Base-by-base conservation (phyloP, 30 jellyfish, hydroid and myxozoan species). In the Aurelia aurita region DNA sequence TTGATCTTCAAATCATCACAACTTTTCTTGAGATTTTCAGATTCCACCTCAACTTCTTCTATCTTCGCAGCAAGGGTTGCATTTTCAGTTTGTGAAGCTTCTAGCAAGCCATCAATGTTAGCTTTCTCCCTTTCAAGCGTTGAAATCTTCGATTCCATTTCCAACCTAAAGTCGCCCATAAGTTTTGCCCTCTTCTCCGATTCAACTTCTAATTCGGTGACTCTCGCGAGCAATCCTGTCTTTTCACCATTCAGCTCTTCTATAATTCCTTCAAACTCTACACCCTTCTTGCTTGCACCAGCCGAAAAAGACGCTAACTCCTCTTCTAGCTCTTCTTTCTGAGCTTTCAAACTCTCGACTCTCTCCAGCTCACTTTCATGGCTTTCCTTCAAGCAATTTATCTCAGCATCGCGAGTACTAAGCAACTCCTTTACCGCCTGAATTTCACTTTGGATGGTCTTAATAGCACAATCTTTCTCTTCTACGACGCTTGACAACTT, bases 241-340 rank as follows among this genome's bases (percentile, higher is more conserved):
- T 35, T 71, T 71, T 71, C 82, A 18, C 19, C 12, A 2, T 71
- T 71, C 27, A 71, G 45, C 2, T 19, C 14, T 29, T 71, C 82
- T 0, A 71, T 43, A 21, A n/a, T 71, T 46, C 3, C 46, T 18
- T 45, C 12, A 43, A 45, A 39, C 28, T 45, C 35, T 20, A 16
- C 68, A 2, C 8, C 44, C 2, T 25, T 29, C 26, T 32, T 63
- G 43, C 26, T 19, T 18, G 23, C 10, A 60, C 6, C 43, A 47
- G 4, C 55, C 16, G 51, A 8, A 16, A 21, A 25, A 35, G 58
- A 3, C 9, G 22, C 23, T 23, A 28, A 25, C 14, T 28, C n/a
- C 79, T 67, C 79, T 29, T 31, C 26, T 28, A 67, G 13, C 5
- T 25, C 28, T 16, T 28, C 79, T 2, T 8, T 67, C 58, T 67